Evolutionary conservation across 2,888 invertebrate species (phyloP), one percentile per base, ranked within the genome.

Genomic region (Tachystola acroxantha): DNA sequence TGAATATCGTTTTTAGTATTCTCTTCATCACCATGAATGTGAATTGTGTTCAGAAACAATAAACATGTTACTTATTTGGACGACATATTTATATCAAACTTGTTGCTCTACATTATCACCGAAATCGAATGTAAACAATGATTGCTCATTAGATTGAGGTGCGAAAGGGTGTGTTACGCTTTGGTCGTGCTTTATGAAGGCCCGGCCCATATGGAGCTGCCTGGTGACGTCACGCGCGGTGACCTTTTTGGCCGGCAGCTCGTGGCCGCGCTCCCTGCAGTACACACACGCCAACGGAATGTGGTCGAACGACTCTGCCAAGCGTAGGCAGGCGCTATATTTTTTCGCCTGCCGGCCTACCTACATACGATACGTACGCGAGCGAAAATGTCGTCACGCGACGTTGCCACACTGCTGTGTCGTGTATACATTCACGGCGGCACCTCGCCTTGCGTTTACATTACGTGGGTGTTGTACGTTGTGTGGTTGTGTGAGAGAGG

Each of bases 301-400:
- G 85, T 82, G 77, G 84, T 82, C 74, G 76, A 66, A 65, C 80
- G 56, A 74, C 79, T 82, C 70, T 78, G 82, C 82, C 82, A 78
- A 82, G 81, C 85, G 81, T 80, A 79, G 85, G 80, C 77, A 74
- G 80, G 74, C 76, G 73, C 69, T 79, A 71, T 81, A 80, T 81
- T 84, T 82, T 82, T 84, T 84, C 78, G 78, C 76, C 68, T 63
- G 72, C 53, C 72, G 72, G 71, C 77, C 76, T 77, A 79, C 79
- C 79, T 81, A 82, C 77, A 77, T 79, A 81, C 84, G 77, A 77
- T 79, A 81, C 84, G 77, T 80, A 80, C 74, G 74, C 78, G 74
- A 81, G 86, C 88, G 82, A 87, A 88, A 86, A 87, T 88, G 88
- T 88, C 88, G 88, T 88, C 88, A 88, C 81, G 82, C 88, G 80